Conservation (phyloP, 2,888 invertebrate species). For the Drosophila anomalata region DNA sequence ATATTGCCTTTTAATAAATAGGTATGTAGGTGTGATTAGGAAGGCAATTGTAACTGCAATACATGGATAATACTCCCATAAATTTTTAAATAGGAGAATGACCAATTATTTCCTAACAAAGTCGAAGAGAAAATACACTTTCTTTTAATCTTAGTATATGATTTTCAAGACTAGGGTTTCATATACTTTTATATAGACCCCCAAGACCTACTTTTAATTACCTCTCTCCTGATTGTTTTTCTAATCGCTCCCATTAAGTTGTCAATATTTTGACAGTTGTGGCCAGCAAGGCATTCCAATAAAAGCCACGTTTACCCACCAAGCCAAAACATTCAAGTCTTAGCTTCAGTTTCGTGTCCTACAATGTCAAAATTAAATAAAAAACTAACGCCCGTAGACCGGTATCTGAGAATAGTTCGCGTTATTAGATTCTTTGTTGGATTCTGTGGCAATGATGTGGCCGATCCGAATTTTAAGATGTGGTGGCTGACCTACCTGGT, state of each 20-base stretch:
- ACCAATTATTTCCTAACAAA: background rate
- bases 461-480: slow-evolving; percentile 49
- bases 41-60: background rate
- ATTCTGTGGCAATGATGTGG: slow-evolving; percentile 60
- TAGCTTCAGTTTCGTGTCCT: background rate
- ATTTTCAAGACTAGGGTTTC: background rate
- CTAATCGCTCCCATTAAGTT: slow-evolving; percentile 37
- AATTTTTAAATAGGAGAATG: background rate
- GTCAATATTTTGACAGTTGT: slow-evolving; percentile 59
- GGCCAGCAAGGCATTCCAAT: slow-evolving; percentile 7
- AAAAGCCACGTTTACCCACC: slow-evolving; percentile 18
- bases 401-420: slow-evolving; percentile 39
- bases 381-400: slow-evolving; percentile 26
- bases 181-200: background rate
- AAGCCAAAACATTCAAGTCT: background rate
- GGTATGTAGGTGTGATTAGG: background rate
- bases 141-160: background rate
- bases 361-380: background rate
- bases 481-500: slow-evolving; percentile 56
- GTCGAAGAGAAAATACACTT: background rate
- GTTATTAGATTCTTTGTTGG: slow-evolving; percentile 46
- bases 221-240: background rate
- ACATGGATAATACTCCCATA: background rate
- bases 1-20: too few relatives aligned
- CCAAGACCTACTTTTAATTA: background rate